phyloP scores from a whole-genome alignment of 2,113 vertebrate species.

The Coturnix japonica region DNA sequence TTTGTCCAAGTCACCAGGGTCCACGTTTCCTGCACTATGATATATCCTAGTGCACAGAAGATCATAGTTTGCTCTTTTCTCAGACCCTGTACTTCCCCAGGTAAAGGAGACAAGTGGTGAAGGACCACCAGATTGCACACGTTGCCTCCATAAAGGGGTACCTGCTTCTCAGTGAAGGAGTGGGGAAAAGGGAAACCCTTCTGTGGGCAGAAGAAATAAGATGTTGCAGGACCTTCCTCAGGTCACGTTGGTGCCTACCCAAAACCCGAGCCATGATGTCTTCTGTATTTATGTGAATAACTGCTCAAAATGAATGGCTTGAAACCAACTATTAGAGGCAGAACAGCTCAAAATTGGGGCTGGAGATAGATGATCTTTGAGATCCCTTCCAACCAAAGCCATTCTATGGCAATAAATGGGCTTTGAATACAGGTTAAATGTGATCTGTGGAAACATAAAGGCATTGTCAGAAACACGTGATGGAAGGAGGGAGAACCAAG shows the following conservation, averaged over 20 bases:
- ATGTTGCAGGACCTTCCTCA: background rate
- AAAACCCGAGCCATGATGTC: background rate
- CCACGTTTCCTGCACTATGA: background rate
- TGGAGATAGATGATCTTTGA: too few relatives aligned
- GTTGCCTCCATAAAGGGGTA: background rate
- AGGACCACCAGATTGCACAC: accelerated
- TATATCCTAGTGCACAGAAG: background rate
- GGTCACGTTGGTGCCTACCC: accelerated
- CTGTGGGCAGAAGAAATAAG: accelerated
- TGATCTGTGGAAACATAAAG: background rate
- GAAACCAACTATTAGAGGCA: background rate
- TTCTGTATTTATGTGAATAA: accelerated
- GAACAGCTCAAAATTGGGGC: background rate
- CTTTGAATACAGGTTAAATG: background rate
- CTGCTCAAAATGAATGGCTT: background rate
- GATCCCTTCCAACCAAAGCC: too few relatives aligned
- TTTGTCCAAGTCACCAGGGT: accelerated
- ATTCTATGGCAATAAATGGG: background rate
- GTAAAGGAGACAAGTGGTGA: background rate
- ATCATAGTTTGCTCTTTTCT: background rate
- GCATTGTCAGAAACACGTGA: accelerated
- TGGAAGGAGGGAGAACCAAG: background rate
- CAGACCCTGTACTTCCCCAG: accelerated
- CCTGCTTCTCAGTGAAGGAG: background rate
- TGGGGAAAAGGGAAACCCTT: background rate